phyloP scores from a whole-genome alignment of 2,888 invertebrate genomes.

The Ichneumoninae sp. region DNA sequence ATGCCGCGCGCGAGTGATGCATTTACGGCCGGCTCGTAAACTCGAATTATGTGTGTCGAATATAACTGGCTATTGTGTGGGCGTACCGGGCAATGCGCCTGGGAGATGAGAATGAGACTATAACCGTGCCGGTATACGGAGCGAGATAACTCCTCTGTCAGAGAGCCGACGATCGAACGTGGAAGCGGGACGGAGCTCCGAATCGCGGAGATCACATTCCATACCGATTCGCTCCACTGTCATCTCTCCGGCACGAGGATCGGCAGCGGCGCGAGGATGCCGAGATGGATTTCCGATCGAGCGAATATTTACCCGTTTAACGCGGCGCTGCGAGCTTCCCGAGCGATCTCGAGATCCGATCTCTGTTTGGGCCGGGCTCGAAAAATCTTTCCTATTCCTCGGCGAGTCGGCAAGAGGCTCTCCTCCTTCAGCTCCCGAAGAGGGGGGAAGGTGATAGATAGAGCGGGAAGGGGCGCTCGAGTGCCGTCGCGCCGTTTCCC shows the following conservation, averaged over 20 bases:
- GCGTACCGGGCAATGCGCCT: constrained; percentile 7
- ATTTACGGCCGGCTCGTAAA: constrained; percentile 74
- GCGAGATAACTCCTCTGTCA: constrained; percentile 29
- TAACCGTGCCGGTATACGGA: constrained; percentile 33
- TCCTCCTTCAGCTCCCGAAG: constrained; percentile 12
- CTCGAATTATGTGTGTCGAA: constrained; percentile 74
- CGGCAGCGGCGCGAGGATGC: constrained; percentile 8
- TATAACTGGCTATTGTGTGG: constrained; percentile 29
- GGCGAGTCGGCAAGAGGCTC: constrained; percentile 23
- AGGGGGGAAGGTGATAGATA: constrained; percentile 33
- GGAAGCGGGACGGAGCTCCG: constrained; percentile 40
- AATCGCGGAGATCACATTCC: constrained; percentile 59
- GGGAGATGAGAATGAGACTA: constrained; percentile 45
- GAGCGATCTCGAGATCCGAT: neutral
- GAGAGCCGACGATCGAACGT: constrained; percentile 4
- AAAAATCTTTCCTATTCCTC: constrained; percentile 51
- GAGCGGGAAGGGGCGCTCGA: constrained; percentile 8
- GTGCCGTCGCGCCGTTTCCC: constrained; percentile 29
- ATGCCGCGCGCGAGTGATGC: constrained; percentile 73
- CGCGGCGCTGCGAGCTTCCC: constrained; percentile 8
- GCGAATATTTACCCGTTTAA: constrained; percentile 53
- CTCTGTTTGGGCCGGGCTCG: constrained; percentile 15
- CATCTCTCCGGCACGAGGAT: constrained; percentile 14
- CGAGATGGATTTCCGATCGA: constrained; percentile 55
- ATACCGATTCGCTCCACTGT: constrained; percentile 32